A percentile compares a stretch with the other conserved stretches of the same genome.
These are phyloP conservation scores for Eremophila alpestris DNA, from an alignment of 2,797 vertebrate species.

Conservation along the genomic window DNA sequence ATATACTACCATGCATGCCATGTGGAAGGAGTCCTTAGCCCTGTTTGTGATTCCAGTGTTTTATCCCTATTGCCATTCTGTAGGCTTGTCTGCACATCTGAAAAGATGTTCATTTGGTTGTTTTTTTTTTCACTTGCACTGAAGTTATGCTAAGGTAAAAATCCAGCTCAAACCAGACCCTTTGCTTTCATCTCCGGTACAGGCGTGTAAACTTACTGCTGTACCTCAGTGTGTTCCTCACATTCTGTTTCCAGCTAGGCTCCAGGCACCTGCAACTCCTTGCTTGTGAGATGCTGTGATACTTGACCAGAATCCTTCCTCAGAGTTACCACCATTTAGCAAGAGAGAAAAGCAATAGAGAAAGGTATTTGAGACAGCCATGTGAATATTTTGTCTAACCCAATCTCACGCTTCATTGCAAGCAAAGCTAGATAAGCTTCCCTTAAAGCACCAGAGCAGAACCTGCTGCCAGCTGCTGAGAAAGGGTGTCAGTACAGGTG, in stretches of 20 bases:
- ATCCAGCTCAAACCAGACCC: neutral
- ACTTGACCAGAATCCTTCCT: neutral
- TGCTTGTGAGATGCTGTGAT: neutral
- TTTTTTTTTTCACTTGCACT: neutral
- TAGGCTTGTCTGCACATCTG: neutral
- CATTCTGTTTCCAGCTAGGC: neutral
- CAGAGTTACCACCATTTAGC: neutral
- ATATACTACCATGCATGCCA: neutral
- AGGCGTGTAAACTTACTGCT: neutral
- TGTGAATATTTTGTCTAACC: conserved; percentile 5
- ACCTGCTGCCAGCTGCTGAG: neutral
- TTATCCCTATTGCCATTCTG: neutral
- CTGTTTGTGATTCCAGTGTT: neutral
- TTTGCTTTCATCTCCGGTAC: neutral
- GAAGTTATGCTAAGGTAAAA: neutral
- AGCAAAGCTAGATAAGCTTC: neutral
- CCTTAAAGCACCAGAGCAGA: neutral
- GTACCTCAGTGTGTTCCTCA: neutral
- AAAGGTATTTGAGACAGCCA: neutral
- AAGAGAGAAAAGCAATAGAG: neutral
- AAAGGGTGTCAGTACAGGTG: neutral
- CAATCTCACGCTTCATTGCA: neutral
- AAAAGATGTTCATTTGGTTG: neutral
- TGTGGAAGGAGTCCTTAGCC: neutral
- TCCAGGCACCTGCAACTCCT: neutral